phyloP scores from a whole-genome alignment of 2,797 vertebrate genomes.

The Thunnus albacares region DNA sequence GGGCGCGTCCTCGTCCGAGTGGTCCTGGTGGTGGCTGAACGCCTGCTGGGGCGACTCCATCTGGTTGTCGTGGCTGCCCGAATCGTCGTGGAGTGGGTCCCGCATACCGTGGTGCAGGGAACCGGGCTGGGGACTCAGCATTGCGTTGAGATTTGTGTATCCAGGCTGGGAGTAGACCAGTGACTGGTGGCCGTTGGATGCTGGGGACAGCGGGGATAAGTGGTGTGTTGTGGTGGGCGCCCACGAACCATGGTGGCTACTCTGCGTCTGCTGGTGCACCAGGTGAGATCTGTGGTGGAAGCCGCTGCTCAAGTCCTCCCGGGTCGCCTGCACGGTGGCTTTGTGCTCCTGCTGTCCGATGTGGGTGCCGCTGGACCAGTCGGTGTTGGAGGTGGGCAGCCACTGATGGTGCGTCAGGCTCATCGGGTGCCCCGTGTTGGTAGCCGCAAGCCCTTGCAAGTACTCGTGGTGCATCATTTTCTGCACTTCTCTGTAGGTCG shows the following conservation, averaged over 20 bases:
- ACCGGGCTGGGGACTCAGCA: constrained; percentile 93
- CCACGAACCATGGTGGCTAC: constrained; percentile 91
- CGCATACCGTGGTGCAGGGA: constrained; percentile 95
- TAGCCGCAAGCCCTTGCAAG: constrained; percentile 93
- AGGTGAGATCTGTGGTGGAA: constrained; percentile 94
- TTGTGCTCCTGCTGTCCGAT: constrained; percentile 91
- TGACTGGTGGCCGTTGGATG: constrained; percentile 92
- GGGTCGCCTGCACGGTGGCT: constrained; percentile 86
- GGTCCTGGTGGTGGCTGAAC: constrained; percentile 92
- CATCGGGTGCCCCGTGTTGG: constrained; percentile 96
- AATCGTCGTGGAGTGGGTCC: constrained; percentile 93
- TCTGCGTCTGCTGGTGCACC: constrained; percentile 93
- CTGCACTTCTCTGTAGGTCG: constrained; percentile 98
- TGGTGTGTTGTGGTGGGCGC: constrained; percentile 92
- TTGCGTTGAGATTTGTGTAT: constrained; percentile 93
- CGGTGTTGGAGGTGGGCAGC: constrained; percentile 93
- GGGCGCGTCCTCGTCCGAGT: constrained; percentile 95
- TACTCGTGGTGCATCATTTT: constrained; percentile 99
- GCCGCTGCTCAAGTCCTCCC: constrained; percentile 90
- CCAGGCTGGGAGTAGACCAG: constrained; percentile 96
- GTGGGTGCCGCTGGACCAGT: constrained; percentile 92
- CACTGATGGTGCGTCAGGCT: constrained; percentile 97
- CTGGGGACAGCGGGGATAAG: constrained; percentile 93
- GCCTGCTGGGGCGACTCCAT: constrained; percentile 93
- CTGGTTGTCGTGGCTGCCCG: constrained; percentile 91